Percentiles rank a stretch among this genome's conserved stretches.
phyloP scores from a whole-genome alignment of 2,797 vertebrate species.

The Bovichtus diacanthus region DNA sequence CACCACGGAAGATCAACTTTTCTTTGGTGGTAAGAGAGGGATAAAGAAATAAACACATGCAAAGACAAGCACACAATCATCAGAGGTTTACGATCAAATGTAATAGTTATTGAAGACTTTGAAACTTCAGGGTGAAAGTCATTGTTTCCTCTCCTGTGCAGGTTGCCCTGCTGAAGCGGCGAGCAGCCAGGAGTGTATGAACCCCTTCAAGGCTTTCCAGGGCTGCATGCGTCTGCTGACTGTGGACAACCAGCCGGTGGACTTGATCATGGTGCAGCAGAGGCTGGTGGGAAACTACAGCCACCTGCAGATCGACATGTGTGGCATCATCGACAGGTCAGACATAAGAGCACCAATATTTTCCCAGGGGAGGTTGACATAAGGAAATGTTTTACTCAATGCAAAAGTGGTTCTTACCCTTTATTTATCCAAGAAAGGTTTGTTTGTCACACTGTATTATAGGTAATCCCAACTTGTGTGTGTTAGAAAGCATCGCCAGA shows the following conservation, averaged over 20 bases:
- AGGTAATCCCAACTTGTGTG: neutral
- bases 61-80: neutral
- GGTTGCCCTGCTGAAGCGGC: conserved; percentile 87
- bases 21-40: conserved; percentile 88
- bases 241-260: conserved; percentile 79
- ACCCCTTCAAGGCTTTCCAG: conserved; percentile 87
- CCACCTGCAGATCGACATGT: conserved; percentile 92
- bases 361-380: neutral
- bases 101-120: neutral
- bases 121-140: neutral
- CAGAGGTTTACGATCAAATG: neutral
- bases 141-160: conserved; percentile 60
- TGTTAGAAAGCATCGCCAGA: neutral
- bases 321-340: conserved; percentile 93
- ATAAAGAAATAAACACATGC: too few species aligned
- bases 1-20: conserved; percentile 80
- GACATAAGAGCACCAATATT: neutral
- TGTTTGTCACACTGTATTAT: too few species aligned
- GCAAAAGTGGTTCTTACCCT: neutral
- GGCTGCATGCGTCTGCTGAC: conserved; percentile 92
- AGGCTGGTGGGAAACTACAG: conserved; percentile 91
- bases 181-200: conserved; percentile 82
- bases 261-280: conserved; percentile 91
- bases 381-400: neutral
- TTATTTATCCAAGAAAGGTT: neutral